These are phyloP conservation scores for Drosophila sordidula DNA, from an alignment of 2,888 invertebrate species.

Conservation along the genomic window DNA sequence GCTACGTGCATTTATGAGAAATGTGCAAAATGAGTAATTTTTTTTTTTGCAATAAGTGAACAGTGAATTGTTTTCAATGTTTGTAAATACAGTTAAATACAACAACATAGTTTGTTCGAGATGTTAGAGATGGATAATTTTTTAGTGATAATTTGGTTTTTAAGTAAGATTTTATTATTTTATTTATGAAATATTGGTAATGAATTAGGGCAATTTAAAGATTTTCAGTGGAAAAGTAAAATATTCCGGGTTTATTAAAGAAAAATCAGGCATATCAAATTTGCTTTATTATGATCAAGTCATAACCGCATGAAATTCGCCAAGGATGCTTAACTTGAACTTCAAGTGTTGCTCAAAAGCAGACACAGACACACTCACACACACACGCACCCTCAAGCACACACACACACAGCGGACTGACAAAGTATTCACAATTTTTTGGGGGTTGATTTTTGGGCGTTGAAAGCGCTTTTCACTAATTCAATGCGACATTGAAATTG, in stretches of 20 bases:
- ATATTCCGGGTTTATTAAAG: too few relatives aligned
- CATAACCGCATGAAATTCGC: slow-evolving; percentile 64
- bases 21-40: slow-evolving; percentile 11
- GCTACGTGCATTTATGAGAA: background rate
- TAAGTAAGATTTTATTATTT: too few relatives aligned
- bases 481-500: slow-evolving; percentile 83
- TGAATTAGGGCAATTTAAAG: too few relatives aligned
- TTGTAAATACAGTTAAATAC: too few relatives aligned
- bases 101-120: too few relatives aligned
- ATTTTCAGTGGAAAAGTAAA: too few relatives aligned
- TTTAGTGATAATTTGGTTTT: too few relatives aligned
- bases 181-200: too few relatives aligned
- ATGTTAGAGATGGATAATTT: too few relatives aligned
- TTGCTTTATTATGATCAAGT: slow-evolving; percentile 32
- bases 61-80: too few relatives aligned
- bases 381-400: slow-evolving; percentile 11
- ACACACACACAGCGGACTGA: slow-evolving; percentile 9
- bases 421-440: slow-evolving; percentile 52
- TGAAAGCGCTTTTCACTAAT: slow-evolving; percentile 81
- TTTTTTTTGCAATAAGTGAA: slow-evolving; percentile 5
- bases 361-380: slow-evolving; percentile 50
- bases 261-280: slow-evolving; percentile 25
- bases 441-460: slow-evolving; percentile 75
- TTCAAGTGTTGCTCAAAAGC: slow-evolving; percentile 65
- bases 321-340: slow-evolving; percentile 69